Evolutionary conservation across 1,140 invertebrate genomes (phyloP).

Genomic region (Diploscapter pachys): DNA sequence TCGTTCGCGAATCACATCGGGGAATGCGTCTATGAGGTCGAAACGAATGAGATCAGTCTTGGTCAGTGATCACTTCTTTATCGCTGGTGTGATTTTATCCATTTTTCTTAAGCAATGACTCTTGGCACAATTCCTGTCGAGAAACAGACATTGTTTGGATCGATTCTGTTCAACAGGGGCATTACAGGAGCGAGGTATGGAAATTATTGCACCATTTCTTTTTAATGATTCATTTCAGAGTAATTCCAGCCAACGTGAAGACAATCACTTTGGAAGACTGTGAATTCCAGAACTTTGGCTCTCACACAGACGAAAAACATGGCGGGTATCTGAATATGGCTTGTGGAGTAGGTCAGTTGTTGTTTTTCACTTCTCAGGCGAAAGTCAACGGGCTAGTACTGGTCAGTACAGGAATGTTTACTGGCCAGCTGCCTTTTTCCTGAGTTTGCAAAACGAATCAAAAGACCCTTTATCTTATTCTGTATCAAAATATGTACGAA

Average conservation of each 20-base stretch:
- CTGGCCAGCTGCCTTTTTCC: not conserved
- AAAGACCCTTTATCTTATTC: too few relatives aligned
- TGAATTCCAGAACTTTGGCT: slow-evolving; percentile 39
- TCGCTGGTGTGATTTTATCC: not conserved
- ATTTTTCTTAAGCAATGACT: slow-evolving; percentile 32
- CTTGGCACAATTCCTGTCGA: slow-evolving; percentile 31
- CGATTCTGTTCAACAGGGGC: slow-evolving; percentile 34
- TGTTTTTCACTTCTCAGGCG: not conserved
- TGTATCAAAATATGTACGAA: too few relatives aligned
- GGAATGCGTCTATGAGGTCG: slow-evolving; percentile 34
- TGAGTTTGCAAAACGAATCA: too few relatives aligned
- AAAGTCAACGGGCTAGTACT: slow-evolving; percentile 11
- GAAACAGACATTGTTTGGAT: slow-evolving; percentile 37
- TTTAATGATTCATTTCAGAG: slow-evolving; percentile 20
- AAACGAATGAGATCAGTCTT: slow-evolving; percentile 28
- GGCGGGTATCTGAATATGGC: slow-evolving; percentile 39
- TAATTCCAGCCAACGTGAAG: slow-evolving; percentile 18
- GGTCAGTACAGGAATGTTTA: slow-evolving; percentile 12
- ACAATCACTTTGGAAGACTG: slow-evolving; percentile 17
- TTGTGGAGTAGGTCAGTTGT: slow-evolving; percentile 31
- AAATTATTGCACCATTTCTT: not conserved
- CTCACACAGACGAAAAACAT: slow-evolving; percentile 36
- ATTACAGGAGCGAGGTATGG: slow-evolving; percentile 37
- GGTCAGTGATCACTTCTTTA: not conserved
- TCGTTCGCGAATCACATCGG: slow-evolving; percentile 34